Percentiles rank a stretch among this genome's conserved stretches.
Conservation (phyloP, 2,113 vertebrate species). For the Odocoileus virginianus region DNA sequence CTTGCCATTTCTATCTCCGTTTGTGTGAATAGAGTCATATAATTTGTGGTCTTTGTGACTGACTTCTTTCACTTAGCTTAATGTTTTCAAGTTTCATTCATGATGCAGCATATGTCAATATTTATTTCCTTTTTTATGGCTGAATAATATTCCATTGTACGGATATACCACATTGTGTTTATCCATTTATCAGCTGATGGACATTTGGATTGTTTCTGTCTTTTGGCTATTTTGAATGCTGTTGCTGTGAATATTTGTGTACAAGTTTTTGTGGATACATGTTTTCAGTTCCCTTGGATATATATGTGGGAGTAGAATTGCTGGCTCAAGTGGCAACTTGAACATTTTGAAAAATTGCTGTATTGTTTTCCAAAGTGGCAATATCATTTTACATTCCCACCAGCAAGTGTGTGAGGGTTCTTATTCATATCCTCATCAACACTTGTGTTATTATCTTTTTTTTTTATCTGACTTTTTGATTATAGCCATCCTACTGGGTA, state of each 20-base stretch:
- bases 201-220: background rate
- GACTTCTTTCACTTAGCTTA: background rate
- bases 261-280: background rate
- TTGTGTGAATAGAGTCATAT: background rate
- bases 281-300: background rate
- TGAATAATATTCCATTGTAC: background rate
- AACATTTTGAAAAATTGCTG: background rate
- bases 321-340: background rate
- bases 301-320: background rate
- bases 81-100: background rate
- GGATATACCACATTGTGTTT: background rate
- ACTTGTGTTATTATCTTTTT: background rate
- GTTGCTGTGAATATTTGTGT: background rate
- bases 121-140: background rate
- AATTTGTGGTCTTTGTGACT: background rate
- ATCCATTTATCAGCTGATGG: background rate
- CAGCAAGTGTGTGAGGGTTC: background rate
- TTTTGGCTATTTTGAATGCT: background rate
- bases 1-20: background rate
- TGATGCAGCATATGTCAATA: background rate
- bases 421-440: background rate
- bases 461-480: background rate
- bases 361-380: background rate
- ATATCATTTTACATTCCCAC: background rate
- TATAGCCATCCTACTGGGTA: background rate